These are phyloP conservation scores for Grapholita molesta DNA, from an alignment of 1,140 invertebrate genomes.

Conservation along the genomic window DNA sequence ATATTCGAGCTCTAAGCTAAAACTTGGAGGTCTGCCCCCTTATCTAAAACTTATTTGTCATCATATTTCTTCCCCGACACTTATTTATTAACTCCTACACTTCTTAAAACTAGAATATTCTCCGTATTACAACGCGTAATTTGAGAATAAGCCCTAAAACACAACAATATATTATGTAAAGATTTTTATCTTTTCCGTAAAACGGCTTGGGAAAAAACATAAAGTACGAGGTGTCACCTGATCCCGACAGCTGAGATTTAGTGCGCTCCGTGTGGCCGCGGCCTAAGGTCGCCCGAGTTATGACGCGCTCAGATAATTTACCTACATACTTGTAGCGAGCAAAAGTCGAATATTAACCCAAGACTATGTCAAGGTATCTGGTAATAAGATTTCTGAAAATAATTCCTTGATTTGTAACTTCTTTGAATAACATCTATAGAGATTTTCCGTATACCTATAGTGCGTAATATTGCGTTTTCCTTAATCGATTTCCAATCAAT, in stretches of 20 bases:
- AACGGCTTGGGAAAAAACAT: conserved; percentile 79
- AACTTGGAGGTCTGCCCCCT: conserved; percentile 4
- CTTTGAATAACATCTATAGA: too few species aligned
- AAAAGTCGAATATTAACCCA: neutral
- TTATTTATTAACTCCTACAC: conserved; percentile 5
- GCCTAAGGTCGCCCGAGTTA: conserved; percentile 68
- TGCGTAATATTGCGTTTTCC: too few species aligned
- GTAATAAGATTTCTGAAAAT: too few species aligned
- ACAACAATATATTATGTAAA: conserved; percentile 78
- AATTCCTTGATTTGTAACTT: too few species aligned
- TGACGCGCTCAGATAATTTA: conserved; percentile 70
- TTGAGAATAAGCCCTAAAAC: conserved; percentile 73
- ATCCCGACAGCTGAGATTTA: conserved; percentile 74
- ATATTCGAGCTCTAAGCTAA: neutral
- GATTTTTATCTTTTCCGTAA: conserved; percentile 79
- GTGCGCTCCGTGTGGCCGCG: conserved; percentile 64
- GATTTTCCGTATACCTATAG: too few species aligned
- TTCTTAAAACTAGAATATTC: conserved; percentile 51
- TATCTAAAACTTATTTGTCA: conserved; percentile 10
- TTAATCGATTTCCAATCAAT: too few species aligned
- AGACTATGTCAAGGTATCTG: neutral
- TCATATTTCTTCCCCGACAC: neutral
- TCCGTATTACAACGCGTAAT: conserved; percentile 71
- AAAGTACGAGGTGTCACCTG: conserved; percentile 79
- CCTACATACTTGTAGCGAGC: conserved; percentile 33